These are phyloP conservation scores for Melanchra persicariae DNA, from an alignment of 2,888 invertebrate species.

Conservation along the genomic window DNA sequence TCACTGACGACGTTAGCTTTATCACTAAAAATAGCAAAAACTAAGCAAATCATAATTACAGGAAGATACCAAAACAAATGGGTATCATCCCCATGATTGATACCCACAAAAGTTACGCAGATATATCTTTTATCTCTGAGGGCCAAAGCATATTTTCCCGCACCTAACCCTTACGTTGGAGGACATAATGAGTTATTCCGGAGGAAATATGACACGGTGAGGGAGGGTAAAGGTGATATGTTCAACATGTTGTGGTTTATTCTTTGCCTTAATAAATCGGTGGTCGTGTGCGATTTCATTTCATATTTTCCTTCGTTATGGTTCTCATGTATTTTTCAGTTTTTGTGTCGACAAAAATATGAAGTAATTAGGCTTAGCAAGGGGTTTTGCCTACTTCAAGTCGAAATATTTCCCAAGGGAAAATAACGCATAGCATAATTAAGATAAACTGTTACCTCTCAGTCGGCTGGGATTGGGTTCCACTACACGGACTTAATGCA, in stretches of 20 bases:
- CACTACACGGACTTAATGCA: too few relatives aligned
- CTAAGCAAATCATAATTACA: too few relatives aligned
- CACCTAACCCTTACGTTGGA: slow-evolving; percentile 27
- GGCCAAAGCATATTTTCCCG: slow-evolving; percentile 1
- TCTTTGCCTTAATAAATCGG: slow-evolving; percentile 36
- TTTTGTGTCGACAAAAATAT: not conserved
- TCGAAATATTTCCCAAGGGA: too few relatives aligned
- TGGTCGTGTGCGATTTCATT: slow-evolving; percentile 2
- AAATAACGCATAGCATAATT: too few relatives aligned
- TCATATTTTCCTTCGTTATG: slow-evolving; percentile 9
- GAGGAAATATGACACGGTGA: slow-evolving; percentile 42
- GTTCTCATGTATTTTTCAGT: not conserved
- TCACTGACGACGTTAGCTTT: too few relatives aligned
- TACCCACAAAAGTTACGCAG: not conserved
- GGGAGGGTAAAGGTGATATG: slow-evolving; percentile 52
- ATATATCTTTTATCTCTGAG: not conserved
- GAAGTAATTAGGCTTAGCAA: too few relatives aligned
- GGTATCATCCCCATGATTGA: slow-evolving; percentile 3
- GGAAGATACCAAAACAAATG: not conserved
- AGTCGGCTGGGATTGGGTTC: too few relatives aligned
- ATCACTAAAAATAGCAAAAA: too few relatives aligned
- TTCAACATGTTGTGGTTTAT: slow-evolving; percentile 34
- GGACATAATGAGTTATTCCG: slow-evolving; percentile 36
- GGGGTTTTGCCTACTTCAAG: too few relatives aligned
- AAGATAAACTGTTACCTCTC: too few relatives aligned